Percentiles rank a stretch among this genome's conserved stretches.
phyloP scores from a whole-genome alignment of 2,888 invertebrate genomes.

The Perdita meconis region DNA sequence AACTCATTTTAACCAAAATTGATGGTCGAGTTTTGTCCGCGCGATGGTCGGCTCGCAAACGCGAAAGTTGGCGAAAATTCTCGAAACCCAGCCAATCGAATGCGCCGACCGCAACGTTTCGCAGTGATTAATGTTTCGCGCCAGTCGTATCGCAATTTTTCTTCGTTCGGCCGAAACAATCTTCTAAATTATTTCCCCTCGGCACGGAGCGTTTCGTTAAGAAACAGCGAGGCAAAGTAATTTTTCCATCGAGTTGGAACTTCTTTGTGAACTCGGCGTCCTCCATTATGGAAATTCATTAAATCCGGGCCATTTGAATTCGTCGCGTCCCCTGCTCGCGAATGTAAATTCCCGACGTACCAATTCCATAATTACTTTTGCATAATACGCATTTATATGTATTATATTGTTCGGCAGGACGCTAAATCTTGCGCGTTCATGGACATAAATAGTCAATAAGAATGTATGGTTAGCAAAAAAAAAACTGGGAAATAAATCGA shows the following conservation, averaged over 20 bases:
- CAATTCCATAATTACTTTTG: conserved; percentile 51
- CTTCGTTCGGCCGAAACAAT: neutral
- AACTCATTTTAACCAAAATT: conserved; percentile 43
- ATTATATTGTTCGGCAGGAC: conserved; percentile 7
- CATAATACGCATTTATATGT: conserved; percentile 41
- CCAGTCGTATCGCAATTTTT: neutral
- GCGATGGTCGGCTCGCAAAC: neutral
- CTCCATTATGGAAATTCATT: conserved; percentile 54
- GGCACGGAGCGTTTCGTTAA: conserved; percentile 10
- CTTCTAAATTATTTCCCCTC: no score
- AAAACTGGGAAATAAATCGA: neutral
- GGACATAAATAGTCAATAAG: conserved; percentile 4
- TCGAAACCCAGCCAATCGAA: neutral
- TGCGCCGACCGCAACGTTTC: no score
- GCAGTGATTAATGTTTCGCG: no score
- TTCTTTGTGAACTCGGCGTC: neutral
- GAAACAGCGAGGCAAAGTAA: conserved; percentile 6
- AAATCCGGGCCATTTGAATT: conserved; percentile 43
- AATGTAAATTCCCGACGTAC: conserved; percentile 44
- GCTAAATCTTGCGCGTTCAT: conserved; percentile 11
- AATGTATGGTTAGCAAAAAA: neutral
- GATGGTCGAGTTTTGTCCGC: conserved; percentile 29
- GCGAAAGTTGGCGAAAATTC: neutral
- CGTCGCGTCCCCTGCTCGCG: neutral
- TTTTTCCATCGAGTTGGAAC: conserved; percentile 27